phyloP scores from a whole-genome alignment of 1,140 invertebrate species.

The Lordiphosa stackelbergi region DNA sequence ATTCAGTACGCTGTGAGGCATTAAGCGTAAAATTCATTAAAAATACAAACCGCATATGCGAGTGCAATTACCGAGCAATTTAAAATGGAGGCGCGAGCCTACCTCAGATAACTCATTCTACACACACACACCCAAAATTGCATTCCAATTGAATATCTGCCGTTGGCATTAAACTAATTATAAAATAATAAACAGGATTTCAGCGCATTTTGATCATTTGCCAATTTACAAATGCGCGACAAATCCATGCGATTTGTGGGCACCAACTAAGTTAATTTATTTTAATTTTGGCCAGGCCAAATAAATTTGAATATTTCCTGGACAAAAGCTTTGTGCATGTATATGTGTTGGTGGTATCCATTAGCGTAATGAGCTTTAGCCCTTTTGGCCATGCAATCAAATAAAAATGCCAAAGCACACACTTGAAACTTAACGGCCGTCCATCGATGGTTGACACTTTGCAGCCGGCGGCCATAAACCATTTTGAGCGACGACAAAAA shows the following conservation, averaged over 20 bases:
- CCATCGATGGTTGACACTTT: slow-evolving; percentile 70
- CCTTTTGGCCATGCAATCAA: slow-evolving; percentile 33
- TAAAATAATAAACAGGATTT: slow-evolving; percentile 72
- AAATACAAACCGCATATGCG: slow-evolving; percentile 37
- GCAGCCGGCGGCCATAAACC: slow-evolving; percentile 64
- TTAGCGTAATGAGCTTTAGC: slow-evolving; percentile 69
- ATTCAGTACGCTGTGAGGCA: slow-evolving; percentile 34
- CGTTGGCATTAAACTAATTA: slow-evolving; percentile 60
- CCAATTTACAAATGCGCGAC: slow-evolving; percentile 64
- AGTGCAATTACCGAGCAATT: slow-evolving; percentile 15
- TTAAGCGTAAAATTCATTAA: slow-evolving; percentile 40
- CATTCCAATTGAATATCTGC: slow-evolving; percentile 53
- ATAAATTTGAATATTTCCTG: slow-evolving; percentile 1
- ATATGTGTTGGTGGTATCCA: slow-evolving; percentile 33
- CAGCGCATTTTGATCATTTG: slow-evolving; percentile 57
- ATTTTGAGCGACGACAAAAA: slow-evolving; percentile 50
- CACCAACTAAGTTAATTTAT: slow-evolving; percentile 62
- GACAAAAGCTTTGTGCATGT: slow-evolving; percentile 22
- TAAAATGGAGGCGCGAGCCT: slow-evolving; percentile 5
- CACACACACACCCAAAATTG: slow-evolving; percentile 12
- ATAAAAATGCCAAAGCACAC: slow-evolving; percentile 60
- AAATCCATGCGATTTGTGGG: slow-evolving; percentile 59
- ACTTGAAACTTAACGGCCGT: slow-evolving; percentile 61
- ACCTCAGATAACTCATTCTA: slow-evolving; percentile 7
- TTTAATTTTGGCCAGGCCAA: slow-evolving; percentile 43